Conservation (phyloP, 2,888 invertebrate species). For the Leistus spinibarbis region DNA sequence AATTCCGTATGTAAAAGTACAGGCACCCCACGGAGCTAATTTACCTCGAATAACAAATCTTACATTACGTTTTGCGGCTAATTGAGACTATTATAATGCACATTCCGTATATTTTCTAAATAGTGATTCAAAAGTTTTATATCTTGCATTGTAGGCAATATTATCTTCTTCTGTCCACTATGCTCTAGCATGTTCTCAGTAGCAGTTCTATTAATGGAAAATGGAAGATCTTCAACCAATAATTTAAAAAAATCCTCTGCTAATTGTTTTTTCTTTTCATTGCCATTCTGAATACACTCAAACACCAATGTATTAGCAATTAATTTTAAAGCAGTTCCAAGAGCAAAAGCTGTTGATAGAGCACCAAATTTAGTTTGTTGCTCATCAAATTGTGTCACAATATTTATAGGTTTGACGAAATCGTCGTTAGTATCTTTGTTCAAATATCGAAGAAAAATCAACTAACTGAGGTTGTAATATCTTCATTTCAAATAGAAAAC, state of each 20-base stretch:
- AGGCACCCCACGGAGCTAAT: conserved; percentile 40
- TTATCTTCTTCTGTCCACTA: neutral
- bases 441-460: conserved; percentile 5
- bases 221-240: conserved; percentile 6
- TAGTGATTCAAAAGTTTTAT: conserved; percentile 12
- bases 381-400: conserved; percentile 1
- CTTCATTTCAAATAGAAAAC: conserved; percentile 38
- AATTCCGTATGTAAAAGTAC: conserved; percentile 41
- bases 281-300: conserved; percentile 6
- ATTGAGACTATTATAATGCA: neutral
- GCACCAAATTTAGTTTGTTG: neutral
- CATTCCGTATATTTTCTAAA: neutral
- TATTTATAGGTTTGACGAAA: conserved; percentile 9
- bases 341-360: conserved; percentile 16
- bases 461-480: conserved; percentile 16
- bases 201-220: conserved; percentile 10
- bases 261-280: neutral
- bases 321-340: conserved; percentile 17
- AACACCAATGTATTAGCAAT: conserved; percentile 9
- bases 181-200: conserved; percentile 5
- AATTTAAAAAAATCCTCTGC: conserved; percentile 9
- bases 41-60: conserved; percentile 45
- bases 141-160: neutral
- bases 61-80: conserved; percentile 15
- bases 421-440: conserved; percentile 12